Evolutionary conservation across 2,797 vertebrate species (phyloP).

Genomic region (Vultur gryphus): DNA sequence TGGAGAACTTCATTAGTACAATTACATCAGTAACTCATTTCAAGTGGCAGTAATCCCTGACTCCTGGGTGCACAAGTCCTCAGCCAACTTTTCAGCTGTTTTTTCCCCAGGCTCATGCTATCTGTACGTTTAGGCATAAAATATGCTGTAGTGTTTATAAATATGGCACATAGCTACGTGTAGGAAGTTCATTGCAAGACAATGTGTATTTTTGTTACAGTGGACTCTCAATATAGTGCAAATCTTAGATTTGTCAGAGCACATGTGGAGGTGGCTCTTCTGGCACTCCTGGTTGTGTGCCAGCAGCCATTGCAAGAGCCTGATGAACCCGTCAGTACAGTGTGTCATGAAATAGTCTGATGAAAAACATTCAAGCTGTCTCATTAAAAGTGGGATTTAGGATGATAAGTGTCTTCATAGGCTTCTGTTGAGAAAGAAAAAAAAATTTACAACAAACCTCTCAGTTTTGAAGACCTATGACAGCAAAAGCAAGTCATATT

Average conservation of each 20-base stretch:
- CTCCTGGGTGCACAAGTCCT: neutral
- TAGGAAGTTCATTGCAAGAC: neutral
- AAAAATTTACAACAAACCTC: neutral
- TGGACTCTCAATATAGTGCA: neutral
- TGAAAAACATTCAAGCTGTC: neutral
- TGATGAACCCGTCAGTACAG: neutral
- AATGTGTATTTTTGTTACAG: neutral
- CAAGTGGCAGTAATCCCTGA: neutral
- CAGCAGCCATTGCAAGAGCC: neutral
- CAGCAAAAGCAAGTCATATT: constrained; percentile 58
- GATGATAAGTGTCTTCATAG: neutral
- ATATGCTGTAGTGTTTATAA: neutral
- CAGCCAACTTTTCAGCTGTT: neutral
- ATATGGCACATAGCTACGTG: neutral
- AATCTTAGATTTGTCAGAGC: neutral
- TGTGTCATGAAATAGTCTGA: neutral
- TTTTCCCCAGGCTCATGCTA: neutral
- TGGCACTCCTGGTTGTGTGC: neutral
- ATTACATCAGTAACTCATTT: neutral
- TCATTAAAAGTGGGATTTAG: constrained; percentile 9
- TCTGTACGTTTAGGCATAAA: neutral
- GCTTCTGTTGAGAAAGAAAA: constrained; percentile 35
- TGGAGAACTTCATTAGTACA: neutral
- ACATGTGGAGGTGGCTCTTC: neutral
- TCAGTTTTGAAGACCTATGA: constrained; percentile 43